These are phyloP conservation scores for Alloplasta piceator DNA, from an alignment of 2,888 invertebrate species.

Conservation along the genomic window DNA sequence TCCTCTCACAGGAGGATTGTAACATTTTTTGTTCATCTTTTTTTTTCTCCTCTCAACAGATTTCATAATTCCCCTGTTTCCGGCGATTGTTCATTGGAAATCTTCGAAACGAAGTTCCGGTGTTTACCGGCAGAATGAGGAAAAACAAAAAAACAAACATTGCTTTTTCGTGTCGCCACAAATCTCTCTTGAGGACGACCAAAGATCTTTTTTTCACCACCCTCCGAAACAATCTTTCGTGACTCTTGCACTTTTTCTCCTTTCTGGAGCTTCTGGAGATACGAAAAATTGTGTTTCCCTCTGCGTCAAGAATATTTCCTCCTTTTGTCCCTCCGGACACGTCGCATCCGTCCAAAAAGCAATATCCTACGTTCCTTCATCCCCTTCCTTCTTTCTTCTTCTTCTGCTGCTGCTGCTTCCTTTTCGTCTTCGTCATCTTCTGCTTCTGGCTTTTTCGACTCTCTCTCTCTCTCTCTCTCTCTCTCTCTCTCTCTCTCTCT, in stretches of 20 bases:
- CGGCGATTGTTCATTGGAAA: conserved; percentile 3
- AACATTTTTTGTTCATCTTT: conserved; percentile 9
- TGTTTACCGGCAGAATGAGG: neutral
- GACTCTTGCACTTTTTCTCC: neutral
- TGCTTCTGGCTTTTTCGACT: neutral
- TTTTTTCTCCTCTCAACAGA: neutral
- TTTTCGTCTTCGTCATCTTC: neutral
- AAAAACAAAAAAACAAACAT: neutral
- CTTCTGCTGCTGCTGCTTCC: conserved; percentile 3
- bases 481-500: conserved; percentile 27
- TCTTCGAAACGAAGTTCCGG: conserved; percentile 38
- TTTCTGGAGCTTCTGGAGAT: neutral
- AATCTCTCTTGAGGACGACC: conserved; percentile 27
- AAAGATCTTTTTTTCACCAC: neutral
- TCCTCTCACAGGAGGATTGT: neutral
- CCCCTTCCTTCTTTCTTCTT: conserved; percentile 8
- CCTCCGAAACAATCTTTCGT: too few relatives aligned
- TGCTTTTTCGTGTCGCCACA: conserved; percentile 8
- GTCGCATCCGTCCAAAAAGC: conserved; percentile 46
- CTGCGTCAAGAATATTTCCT: conserved; percentile 18
- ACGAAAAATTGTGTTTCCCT: neutral
- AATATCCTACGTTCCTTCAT: conserved; percentile 32
- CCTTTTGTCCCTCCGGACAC: conserved; percentile 14
- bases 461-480: conserved; percentile 15
- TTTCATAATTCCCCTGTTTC: neutral